phyloP scores from a whole-genome alignment of 2,888 invertebrate species.

The Horisme vitalbata region DNA sequence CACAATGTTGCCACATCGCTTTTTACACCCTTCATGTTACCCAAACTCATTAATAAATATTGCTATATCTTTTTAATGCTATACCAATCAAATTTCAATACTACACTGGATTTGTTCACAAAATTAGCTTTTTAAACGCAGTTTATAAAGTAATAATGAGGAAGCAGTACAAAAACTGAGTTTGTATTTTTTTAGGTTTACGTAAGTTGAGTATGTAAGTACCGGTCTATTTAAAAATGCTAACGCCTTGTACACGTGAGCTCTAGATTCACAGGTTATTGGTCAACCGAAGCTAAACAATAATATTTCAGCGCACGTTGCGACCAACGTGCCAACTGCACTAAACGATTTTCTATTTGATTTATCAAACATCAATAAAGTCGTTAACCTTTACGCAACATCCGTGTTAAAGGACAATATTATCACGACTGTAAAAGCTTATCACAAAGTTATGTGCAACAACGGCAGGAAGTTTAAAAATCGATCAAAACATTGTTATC shows the following conservation, averaged over 20 bases:
- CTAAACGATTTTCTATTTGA: conserved; percentile 20
- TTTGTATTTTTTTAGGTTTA: background rate
- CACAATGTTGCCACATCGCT: conserved; percentile 61
- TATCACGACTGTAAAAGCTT: conserved; percentile 34
- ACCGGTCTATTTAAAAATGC: conserved; percentile 5
- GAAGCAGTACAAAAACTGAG: background rate
- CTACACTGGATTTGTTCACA: conserved; percentile 62
- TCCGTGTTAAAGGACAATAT: conserved; percentile 23
- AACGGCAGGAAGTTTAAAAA: conserved; percentile 68
- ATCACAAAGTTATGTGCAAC: conserved; percentile 47
- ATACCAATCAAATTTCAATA: conserved; percentile 56
- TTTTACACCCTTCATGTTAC: conserved; percentile 69
- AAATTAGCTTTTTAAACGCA: conserved; percentile 59
- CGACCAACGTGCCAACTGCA: conserved; percentile 37
- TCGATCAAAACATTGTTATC: conserved; percentile 56
- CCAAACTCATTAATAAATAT: conserved; percentile 66
- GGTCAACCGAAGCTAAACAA: conserved; percentile 40
- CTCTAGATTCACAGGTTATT: conserved; percentile 24
- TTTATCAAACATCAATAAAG: conserved; percentile 24
- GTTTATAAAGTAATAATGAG: conserved; percentile 31
- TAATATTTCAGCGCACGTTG: conserved; percentile 52
- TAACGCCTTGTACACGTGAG: conserved; percentile 19
- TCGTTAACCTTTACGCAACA: conserved; percentile 43
- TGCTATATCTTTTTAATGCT: conserved; percentile 62
- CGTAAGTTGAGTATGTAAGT: too few species aligned